These are phyloP conservation scores for Aricia agestis DNA, from an alignment of 1,140 invertebrate species.

Conservation along the genomic window DNA sequence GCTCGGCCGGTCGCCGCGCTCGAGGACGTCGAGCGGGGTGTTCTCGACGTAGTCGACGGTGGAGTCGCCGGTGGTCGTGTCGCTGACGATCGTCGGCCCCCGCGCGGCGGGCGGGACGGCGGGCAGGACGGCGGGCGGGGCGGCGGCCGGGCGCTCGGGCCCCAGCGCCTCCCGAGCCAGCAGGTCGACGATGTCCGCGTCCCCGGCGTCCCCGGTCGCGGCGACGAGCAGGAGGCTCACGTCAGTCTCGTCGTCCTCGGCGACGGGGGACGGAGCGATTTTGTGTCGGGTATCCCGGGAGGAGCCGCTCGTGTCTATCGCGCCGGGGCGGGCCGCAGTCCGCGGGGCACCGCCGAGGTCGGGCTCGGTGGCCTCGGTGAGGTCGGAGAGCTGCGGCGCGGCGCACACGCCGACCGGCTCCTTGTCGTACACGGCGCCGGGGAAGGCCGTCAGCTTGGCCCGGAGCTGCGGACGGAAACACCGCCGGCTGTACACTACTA, in stretches of 20 bases:
- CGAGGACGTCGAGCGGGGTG: slow-evolving; percentile 25
- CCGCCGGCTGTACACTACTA: too few relatives aligned
- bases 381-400: slow-evolving; percentile 39
- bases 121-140: neutral
- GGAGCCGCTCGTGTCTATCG: neutral
- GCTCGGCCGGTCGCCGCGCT: neutral
- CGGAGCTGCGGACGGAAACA: slow-evolving; percentile 38
- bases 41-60: slow-evolving; percentile 42
- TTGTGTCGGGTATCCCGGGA: neutral
- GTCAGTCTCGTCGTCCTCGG: slow-evolving; percentile 33
- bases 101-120: too few relatives aligned
- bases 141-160: slow-evolving; percentile 5
- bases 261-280: slow-evolving; percentile 24
- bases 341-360: slow-evolving; percentile 42
- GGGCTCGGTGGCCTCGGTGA: slow-evolving; percentile 45
- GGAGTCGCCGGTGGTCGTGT: slow-evolving; percentile 43
- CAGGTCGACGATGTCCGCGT: slow-evolving; percentile 51
- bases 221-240: slow-evolving; percentile 44
- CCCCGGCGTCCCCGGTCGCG: slow-evolving; percentile 44
- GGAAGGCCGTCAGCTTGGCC: slow-evolving; percentile 45
- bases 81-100: slow-evolving; percentile 1
- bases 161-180: slow-evolving; percentile 49
- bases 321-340: slow-evolving; percentile 32
- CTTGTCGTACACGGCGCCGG: slow-evolving; percentile 38
- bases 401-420: slow-evolving; percentile 40